Evolutionary conservation across 1,140 invertebrate species (phyloP).

Genomic region (Nephila pilipes): DNA sequence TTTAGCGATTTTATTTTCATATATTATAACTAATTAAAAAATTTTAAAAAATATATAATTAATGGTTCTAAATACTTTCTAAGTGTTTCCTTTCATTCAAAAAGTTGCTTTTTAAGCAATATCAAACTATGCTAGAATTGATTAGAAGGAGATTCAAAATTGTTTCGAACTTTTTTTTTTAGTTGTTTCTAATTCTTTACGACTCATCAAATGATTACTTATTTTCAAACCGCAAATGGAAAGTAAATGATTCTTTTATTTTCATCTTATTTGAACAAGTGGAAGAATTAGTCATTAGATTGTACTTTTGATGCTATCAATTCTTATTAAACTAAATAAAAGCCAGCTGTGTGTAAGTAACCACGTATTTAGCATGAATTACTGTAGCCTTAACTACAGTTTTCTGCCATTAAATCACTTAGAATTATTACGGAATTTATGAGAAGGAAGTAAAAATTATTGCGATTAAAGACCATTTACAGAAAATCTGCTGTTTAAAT

Average conservation of each 20-base stretch:
- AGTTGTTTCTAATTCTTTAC: neutral
- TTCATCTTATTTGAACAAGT: neutral
- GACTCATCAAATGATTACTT: neutral
- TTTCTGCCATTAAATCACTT: conserved; percentile 24
- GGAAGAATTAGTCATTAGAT: conserved; percentile 15
- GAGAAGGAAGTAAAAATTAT: conserved; percentile 21
- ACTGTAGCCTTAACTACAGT: conserved; percentile 3
- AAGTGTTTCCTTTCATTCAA: too few relatives aligned
- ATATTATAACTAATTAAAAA: too few relatives aligned
- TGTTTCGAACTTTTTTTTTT: neutral
- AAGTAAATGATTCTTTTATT: conserved; percentile 9
- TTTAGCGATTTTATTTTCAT: too few relatives aligned
- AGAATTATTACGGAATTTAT: conserved; percentile 13
- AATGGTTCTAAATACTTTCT: too few relatives aligned
- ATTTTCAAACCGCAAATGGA: neutral
- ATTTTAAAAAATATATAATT: too few relatives aligned
- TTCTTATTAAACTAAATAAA: conserved; percentile 41
- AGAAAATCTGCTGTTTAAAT: conserved; percentile 21
- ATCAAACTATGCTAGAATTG: neutral
- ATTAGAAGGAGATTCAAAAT: neutral
- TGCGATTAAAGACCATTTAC: conserved; percentile 16
- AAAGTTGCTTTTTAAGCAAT: too few relatives aligned
- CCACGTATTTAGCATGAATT: conserved; percentile 15
- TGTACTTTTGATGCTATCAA: conserved; percentile 15
- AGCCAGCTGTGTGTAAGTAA: conserved; percentile 35